These are phyloP conservation scores for Machaerirhynchus nigripectus DNA, from an alignment of 2,113 vertebrate genomes.

Conservation along the genomic window DNA sequence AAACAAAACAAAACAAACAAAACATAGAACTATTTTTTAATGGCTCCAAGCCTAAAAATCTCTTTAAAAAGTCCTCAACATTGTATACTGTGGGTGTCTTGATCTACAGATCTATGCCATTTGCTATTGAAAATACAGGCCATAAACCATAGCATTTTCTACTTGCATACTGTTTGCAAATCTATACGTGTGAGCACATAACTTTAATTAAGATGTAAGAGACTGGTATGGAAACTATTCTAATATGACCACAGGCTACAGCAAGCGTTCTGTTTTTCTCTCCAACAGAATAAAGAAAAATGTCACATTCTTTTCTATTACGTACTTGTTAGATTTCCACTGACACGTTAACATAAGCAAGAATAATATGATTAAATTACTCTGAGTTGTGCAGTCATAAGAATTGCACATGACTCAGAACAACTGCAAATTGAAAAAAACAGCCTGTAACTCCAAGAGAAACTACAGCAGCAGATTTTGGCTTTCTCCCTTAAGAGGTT, in stretches of 20 bases:
- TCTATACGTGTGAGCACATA: not conserved
- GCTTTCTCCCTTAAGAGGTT: not conserved
- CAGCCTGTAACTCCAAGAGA: not conserved
- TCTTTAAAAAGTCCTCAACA: not conserved
- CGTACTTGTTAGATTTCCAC: not conserved
- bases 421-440: not conserved
- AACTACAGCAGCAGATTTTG: not conserved
- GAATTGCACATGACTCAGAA: not conserved
- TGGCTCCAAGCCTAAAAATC: not conserved
- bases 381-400: constrained; percentile 32
- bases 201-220: not conserved
- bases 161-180: not conserved
- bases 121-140: not conserved
- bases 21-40: not conserved
- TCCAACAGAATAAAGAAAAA: not conserved
- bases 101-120: not conserved
- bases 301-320: not conserved
- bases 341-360: constrained; percentile 10
- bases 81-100: not conserved
- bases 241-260: not conserved
- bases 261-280: not conserved
- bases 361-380: constrained; percentile 44
- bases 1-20: not conserved
- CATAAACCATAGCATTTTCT: not conserved
- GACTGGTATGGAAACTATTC: not conserved